Evolutionary conservation across 2,888 invertebrate genomes (phyloP), one percentile per base, ranked within the genome.

Genomic region (Lasioglossum zephyrum): DNA sequence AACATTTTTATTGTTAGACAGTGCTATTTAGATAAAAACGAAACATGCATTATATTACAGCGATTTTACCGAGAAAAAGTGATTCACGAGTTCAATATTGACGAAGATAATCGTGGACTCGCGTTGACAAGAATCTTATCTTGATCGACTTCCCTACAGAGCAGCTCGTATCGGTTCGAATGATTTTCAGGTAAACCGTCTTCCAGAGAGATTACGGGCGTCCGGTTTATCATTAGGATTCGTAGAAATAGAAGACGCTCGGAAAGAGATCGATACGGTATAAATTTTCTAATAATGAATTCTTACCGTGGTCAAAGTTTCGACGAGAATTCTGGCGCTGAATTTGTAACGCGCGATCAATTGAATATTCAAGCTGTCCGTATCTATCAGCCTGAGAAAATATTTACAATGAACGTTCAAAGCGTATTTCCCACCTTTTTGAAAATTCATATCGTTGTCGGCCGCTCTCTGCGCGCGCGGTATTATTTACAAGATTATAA

Each of bases 271-370:
- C 75, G 75, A 83, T 76, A 57, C 41, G 44, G 39, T 69, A 73
- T 77, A 70, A 77, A 77, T 72, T 41, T 0, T 44, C 72, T 13
- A 26, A 76, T 57, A 22, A 74, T 82, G 60, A 77, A 84, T 84
- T 60, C 26, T 49, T 13, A 4, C 18, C 0, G 47, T 31, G 47
- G 18, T 36, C 41, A 22, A 31, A 36, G 41, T 76, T 73, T 2
- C 11, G 53, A 39, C 41, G 36, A 39, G 31, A 44, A 36, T 63
- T 22, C 0, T 2, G 31, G 31, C 41, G 18, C 26, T 76, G 75
- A 81, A 83, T 83, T 77, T 73, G 44, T 36, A 53, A 57, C 39
- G 63, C 41, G 57, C 57, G 36, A 77, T 77, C 66, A 49, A 53
- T 49, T 66, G 73, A 31, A 73, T 57, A 49, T 77, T 77, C 70